Base-by-base conservation (phyloP, 1,140 invertebrate species). In the Trichonephila clavipes region DNA sequence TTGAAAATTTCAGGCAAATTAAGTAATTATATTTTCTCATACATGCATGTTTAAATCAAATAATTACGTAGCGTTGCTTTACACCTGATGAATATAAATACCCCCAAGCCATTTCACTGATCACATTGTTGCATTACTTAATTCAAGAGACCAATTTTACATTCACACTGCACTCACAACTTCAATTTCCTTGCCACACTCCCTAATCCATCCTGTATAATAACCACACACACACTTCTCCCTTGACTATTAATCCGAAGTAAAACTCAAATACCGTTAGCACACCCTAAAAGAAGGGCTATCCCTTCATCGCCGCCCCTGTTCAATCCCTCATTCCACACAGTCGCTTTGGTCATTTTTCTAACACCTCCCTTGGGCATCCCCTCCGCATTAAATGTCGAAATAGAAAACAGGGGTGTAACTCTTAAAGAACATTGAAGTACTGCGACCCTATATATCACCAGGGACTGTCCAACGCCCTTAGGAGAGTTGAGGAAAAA, bases 381-480 rank as follows among this genome's bases (percentile, higher is more conserved):
- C 14, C 72, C 72, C 21, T 21, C 28, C 72, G 72, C 72, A 77
- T 34, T 28, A 77, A 77, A 77, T 77, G 72, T 77, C 72, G 28
- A 77, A 77, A 77, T 77, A 34, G 72, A 77, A 77, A 18, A 77
- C 72, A 77, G 28, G 72, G 72, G 72, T 28, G 72, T 77, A 77
- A 14, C 72, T 77, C 72, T 77, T 77, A 24, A 34, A 12, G 64
- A 69, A 24, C n/a, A 69, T 69, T 69, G 34, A 72, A 72, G 72
- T 77, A 40, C 34, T 77, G 72, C 72, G 34, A 77, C 72, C 69
- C 72, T 18, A 77, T 77, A 77, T 7, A 77, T 77, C 72, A 77
- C 28, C 28, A 28, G 72, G 72, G 72, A 77, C 72, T 77, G 72
- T 77, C 72, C 69, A 72, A 72, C 69, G 69, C 69, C 69, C 69